Conservation (phyloP, 2,888 invertebrate genomes). For the Tethea ocularis region DNA sequence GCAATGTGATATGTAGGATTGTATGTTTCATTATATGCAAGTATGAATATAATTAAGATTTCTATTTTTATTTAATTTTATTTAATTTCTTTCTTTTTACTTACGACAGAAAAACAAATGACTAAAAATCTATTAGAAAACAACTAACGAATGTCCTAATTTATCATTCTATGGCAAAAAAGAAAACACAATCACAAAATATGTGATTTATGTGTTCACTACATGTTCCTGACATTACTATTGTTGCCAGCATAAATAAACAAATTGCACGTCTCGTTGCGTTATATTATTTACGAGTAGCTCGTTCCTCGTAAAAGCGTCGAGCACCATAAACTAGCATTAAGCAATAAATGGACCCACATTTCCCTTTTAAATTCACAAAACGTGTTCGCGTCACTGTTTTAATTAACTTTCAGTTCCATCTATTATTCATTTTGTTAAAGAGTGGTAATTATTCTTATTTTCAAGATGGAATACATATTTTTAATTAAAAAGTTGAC, state of each 20-base stretch:
- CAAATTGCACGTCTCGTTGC: constrained; percentile 33
- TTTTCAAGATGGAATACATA: constrained; percentile 9
- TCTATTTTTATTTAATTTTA: too few species aligned
- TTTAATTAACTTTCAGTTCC: constrained; percentile 24
- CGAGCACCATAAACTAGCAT: constrained; percentile 8
- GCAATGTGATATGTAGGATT: too few species aligned
- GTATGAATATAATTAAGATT: too few species aligned
- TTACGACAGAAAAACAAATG: too few species aligned
- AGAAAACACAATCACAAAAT: neutral
- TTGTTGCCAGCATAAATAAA: constrained; percentile 15
- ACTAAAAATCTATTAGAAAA: too few species aligned
- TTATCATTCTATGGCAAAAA: too few species aligned
- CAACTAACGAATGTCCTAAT: too few species aligned
- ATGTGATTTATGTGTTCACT: neutral
- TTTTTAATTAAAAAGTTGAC: too few species aligned
- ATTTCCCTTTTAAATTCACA: constrained; percentile 26
- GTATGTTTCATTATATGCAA: too few species aligned
- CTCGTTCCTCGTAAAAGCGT: constrained; percentile 19
- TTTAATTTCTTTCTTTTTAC: too few species aligned
- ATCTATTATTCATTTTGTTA: constrained; percentile 24
- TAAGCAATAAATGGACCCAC: constrained; percentile 12
- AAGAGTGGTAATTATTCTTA: constrained; percentile 10
- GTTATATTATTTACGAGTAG: constrained; percentile 24
- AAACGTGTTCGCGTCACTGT: constrained; percentile 27
- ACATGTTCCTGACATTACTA: constrained; percentile 7